Percentiles rank a stretch among this genome's conserved stretches.
Evolutionary conservation across 2,888 invertebrate genomes (phyloP).

Genomic region (Labia minor): DNA sequence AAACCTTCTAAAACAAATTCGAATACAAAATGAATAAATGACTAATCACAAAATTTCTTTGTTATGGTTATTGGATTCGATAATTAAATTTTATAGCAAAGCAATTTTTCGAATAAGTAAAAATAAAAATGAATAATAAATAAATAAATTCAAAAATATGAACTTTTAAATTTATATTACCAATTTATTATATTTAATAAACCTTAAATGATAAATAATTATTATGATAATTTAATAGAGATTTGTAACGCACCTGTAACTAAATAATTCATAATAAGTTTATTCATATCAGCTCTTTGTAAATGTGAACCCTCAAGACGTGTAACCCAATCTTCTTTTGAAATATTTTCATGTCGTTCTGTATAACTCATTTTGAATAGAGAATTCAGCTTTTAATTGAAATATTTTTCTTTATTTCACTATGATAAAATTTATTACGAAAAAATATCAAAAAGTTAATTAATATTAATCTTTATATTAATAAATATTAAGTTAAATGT

Average conservation of each 20-base stretch:
- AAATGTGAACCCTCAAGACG: slow-evolving; percentile 64
- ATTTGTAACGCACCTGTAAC: slow-evolving; percentile 91
- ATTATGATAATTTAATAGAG: no score
- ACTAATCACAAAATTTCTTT: slow-evolving; percentile 14
- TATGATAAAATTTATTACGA: no score
- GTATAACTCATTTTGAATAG: slow-evolving; percentile 39
- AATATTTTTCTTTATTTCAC: no score
- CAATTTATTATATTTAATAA: slow-evolving; percentile 8
- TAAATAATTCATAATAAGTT: slow-evolving; percentile 95
- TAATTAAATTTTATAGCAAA: slow-evolving; percentile 8
- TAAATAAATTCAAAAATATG: background rate
- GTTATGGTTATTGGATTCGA: background rate
- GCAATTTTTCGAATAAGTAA: background rate
- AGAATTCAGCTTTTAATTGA: no score
- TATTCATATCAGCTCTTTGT: slow-evolving; percentile 87
- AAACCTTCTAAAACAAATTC: slow-evolving; percentile 63
- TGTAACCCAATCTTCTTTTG: slow-evolving; percentile 64
- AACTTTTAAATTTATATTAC: background rate
- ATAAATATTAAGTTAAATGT: no score
- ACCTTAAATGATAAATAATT: no score
- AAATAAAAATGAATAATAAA: background rate
- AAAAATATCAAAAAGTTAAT: no score
- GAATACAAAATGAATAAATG: no score
- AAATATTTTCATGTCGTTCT: slow-evolving; percentile 41
- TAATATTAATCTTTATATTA: no score